Evolutionary conservation across 2,797 vertebrate genomes (phyloP).

Genomic region (Chanos chanos): DNA sequence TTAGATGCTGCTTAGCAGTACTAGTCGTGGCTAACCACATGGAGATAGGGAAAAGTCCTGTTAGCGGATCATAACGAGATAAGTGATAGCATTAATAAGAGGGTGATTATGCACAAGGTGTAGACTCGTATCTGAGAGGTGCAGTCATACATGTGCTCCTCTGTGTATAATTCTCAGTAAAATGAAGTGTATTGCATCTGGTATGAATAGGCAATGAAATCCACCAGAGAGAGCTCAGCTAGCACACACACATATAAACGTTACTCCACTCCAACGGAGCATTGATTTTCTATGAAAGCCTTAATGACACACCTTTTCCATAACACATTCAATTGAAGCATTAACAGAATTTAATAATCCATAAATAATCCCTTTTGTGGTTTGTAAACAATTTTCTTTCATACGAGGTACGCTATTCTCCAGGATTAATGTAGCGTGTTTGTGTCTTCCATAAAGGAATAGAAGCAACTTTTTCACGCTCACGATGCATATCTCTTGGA

Average conservation of each 20-base stretch:
- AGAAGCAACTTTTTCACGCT: constrained; percentile 9
- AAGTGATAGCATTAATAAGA: no score
- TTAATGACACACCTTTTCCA: constrained; percentile 40
- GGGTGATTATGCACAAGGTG: constrained; percentile 8
- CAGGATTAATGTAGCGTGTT: constrained; percentile 47
- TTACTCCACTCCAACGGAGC: constrained; percentile 27
- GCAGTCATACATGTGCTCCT: constrained; percentile 62
- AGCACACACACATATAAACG: constrained; percentile 28
- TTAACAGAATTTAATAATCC: constrained; percentile 56
- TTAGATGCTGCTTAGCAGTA: no score
- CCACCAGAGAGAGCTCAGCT: constrained; percentile 25
- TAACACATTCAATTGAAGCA: constrained; percentile 51
- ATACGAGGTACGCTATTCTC: constrained; percentile 41
- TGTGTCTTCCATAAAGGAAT: constrained; percentile 30
- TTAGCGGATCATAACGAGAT: no score
- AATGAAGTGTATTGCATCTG: constrained; percentile 23
- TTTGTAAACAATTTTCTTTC: constrained; percentile 38
- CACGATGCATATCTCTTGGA: constrained; percentile 22
- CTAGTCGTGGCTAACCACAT: no score
- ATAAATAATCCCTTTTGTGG: constrained; percentile 47
- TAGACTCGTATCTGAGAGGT: constrained; percentile 3
- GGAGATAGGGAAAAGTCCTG: no score
- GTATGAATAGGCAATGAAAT: constrained; percentile 51
- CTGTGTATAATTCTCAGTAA: constrained; percentile 1
- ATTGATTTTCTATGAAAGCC: constrained; percentile 33